Percentiles rank a stretch among this genome's conserved stretches.
Conservation (phyloP, 2,888 invertebrate species). For the Nomada ferruginata region DNA sequence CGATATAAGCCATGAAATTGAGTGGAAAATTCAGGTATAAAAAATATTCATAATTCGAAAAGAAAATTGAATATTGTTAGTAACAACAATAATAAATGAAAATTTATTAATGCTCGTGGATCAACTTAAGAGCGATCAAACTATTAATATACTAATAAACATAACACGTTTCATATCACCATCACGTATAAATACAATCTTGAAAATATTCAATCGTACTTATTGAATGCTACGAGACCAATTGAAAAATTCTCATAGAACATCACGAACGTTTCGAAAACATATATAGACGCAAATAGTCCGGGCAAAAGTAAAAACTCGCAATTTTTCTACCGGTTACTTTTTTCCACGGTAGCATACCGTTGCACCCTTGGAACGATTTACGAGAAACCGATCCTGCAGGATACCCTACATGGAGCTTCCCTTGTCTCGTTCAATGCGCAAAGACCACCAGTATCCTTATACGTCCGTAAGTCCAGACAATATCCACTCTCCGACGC, state of each 20-base stretch:
- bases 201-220: no score
- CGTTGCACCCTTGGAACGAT: constrained; percentile 60
- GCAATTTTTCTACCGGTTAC: constrained; percentile 19
- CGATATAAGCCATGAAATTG: no score
- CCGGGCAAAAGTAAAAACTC: constrained; percentile 28
- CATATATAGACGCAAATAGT: background rate
- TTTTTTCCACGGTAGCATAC: constrained; percentile 51
- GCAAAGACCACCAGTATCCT: constrained; percentile 73
- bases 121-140: no score
- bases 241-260: background rate
- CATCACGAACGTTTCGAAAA: background rate
- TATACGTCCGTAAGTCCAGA: constrained; percentile 78
- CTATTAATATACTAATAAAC: no score
- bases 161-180: no score
- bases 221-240: no score
- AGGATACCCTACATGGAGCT: constrained; percentile 69
- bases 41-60: no score
- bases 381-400: constrained; percentile 68
- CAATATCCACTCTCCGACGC: constrained; percentile 73
- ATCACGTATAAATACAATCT: no score
- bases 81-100: no score
- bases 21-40: no score
- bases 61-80: no score
- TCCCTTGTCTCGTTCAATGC: constrained; percentile 67
- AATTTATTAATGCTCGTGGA: no score